These are phyloP conservation scores for Sarcophaga bullata DNA, from an alignment of 1,140 invertebrate genomes.

Conservation along the genomic window DNA sequence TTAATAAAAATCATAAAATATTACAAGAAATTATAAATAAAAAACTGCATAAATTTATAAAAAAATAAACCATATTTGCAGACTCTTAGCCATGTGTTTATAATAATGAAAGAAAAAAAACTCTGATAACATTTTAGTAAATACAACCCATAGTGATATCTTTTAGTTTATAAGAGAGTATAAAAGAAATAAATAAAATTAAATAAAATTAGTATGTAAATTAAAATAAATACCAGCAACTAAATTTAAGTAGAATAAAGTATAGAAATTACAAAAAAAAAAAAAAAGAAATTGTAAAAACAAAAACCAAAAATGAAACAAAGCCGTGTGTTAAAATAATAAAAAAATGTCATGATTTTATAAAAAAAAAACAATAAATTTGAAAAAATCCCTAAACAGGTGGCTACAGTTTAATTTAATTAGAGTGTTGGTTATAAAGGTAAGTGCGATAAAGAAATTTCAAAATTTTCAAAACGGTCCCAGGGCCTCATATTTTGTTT, in stretches of 20 bases:
- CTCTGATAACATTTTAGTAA: neutral
- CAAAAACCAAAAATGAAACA: constrained; percentile 24
- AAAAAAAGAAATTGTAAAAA: constrained; percentile 31
- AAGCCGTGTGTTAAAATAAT: constrained; percentile 16
- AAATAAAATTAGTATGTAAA: constrained; percentile 21
- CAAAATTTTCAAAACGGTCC: no score
- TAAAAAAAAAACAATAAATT: constrained; percentile 21
- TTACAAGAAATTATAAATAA: constrained; percentile 7
- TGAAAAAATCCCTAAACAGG: no score
- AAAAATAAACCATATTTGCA: neutral
- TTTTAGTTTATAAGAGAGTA: constrained; percentile 1
- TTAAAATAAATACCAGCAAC: constrained; percentile 12
- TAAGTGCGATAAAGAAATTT: no score
- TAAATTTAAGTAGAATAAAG: constrained; percentile 24
- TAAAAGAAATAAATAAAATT: neutral
- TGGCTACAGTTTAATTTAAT: no score
- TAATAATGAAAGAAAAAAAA: neutral
- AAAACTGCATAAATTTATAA: neutral
- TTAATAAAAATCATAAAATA: constrained; percentile 26
- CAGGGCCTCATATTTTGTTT: no score
- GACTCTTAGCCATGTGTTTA: neutral
- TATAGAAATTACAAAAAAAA: constrained; percentile 31
- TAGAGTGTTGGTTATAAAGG: no score
- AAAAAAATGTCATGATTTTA: constrained; percentile 36
- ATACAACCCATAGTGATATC: constrained; percentile 31